These are phyloP conservation scores for Apogon talboti DNA, from an alignment of 2,797 vertebrate species.

Conservation along the genomic window DNA sequence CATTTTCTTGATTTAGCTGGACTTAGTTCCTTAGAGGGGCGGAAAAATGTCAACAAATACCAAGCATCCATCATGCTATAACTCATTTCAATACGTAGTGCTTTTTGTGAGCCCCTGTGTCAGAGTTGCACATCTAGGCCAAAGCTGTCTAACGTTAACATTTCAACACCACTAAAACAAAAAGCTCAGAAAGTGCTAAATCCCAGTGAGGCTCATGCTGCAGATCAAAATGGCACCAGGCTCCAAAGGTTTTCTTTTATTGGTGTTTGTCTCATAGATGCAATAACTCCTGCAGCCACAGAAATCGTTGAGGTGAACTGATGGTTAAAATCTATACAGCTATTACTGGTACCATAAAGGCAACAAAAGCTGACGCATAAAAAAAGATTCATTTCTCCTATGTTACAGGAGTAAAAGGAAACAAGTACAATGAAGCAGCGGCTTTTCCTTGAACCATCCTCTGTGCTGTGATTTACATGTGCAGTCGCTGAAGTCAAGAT, in stretches of 20 bases:
- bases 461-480: conserved; percentile 35
- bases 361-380: conserved; percentile 14
- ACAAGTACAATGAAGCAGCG: conserved; percentile 24
- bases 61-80: conserved; percentile 59
- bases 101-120: conserved; percentile 21
- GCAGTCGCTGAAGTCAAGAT: conserved; percentile 32
- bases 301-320: conserved; percentile 24
- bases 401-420: conserved; percentile 15
- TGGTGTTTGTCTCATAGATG: conserved; percentile 27
- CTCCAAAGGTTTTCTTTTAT: conserved; percentile 33
- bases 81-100: conserved; percentile 21
- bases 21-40: conserved; percentile 33
- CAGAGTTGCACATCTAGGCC: conserved; percentile 30
- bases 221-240: conserved; percentile 11
- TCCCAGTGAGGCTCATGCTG: conserved; percentile 17
- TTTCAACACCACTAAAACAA: conserved; percentile 35
- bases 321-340: conserved; percentile 30
- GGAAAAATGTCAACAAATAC: conserved; percentile 70
- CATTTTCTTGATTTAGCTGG: conserved; percentile 34
- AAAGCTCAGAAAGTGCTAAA: conserved; percentile 20
- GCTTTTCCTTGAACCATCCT: conserved; percentile 30
- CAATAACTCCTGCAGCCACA: conserved; percentile 27
- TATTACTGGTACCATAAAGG: conserved; percentile 35
- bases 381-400: conserved; percentile 15
- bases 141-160: conserved; percentile 27